These are phyloP conservation scores for Monopis laevigella DNA, from an alignment of 2,888 invertebrate genomes.

Conservation along the genomic window DNA sequence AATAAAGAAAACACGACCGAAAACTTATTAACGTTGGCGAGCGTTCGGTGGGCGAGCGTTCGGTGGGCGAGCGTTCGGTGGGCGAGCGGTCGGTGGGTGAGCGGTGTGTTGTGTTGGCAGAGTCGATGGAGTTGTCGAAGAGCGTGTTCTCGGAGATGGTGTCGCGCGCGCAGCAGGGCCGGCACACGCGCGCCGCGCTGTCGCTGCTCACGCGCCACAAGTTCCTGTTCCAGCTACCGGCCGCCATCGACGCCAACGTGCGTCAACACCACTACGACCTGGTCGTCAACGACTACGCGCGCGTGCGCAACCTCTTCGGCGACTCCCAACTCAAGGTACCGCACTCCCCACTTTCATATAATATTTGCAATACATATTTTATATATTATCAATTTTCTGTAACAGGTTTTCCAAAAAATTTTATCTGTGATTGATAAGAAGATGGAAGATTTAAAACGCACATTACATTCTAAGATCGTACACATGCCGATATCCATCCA, in stretches of 20 bases:
- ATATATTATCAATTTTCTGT: not conserved
- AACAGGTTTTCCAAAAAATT: constrained; percentile 84
- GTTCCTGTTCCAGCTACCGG: constrained; percentile 95
- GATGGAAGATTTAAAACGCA: constrained; percentile 81
- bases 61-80: too few species aligned
- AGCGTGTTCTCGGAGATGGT: constrained; percentile 93
- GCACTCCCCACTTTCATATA: not conserved
- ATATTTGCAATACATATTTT: not conserved
- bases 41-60: too few species aligned
- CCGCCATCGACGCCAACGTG: constrained; percentile 93
- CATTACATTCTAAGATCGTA: constrained; percentile 83
- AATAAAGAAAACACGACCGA: too few species aligned
- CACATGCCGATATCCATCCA: constrained; percentile 93
- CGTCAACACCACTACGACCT: constrained; percentile 95
- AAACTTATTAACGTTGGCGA: too few species aligned
- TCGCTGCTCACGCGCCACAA: constrained; percentile 92
- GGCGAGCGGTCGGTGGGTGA: too few species aligned
- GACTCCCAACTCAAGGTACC: constrained; percentile 86
- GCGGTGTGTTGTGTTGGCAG: too few species aligned
- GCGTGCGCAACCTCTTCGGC: constrained; percentile 95
- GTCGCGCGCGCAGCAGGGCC: constrained; percentile 91
- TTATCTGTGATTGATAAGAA: constrained; percentile 91
- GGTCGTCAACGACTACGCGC: constrained; percentile 96
- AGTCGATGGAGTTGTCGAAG: constrained; percentile 91
- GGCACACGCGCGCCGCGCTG: constrained; percentile 94